Base-by-base conservation (phyloP, 2,113 vertebrate genomes). In the Campylomormyrus tamandua region DNA sequence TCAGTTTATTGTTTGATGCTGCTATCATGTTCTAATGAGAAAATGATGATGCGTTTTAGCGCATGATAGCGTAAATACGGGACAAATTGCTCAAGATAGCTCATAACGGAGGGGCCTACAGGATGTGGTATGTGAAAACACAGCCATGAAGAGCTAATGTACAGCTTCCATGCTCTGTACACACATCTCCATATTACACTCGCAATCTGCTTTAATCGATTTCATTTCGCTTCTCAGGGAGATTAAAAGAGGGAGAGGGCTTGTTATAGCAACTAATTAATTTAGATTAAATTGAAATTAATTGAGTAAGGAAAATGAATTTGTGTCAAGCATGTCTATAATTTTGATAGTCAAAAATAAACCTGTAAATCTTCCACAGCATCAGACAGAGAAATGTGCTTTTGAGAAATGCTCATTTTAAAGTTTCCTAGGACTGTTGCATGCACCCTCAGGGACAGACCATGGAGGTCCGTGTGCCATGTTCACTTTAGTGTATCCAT, bases 201-300 rank as follows among this genome's bases (percentile, higher is more conserved):
- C 45, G 8, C 62, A 84, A 84, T 48, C 45, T 84, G 83, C 83
- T 84, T 45, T 84, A 80, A 80, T 80, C 74, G 74, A 80, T 80
- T 80, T 80, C 83, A 84, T 84, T 24, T 48, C 83, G 45, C 83
- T 84, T 84, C 83, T 84, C 21, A n/a, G 39, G 83, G 83, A 84
- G 83, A 84, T 80, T 80, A 80, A 80, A 80, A 42, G 74, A 80
- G 45, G 42, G 83, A 84, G 83, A 84, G 39, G 83, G 21, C 83
- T 84, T 84, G 42, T 46, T 48, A 84, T 84, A 84, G 83, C 83
- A 84, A 84, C 83, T 84, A 84, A 84, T 45, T 84, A 46, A 48
- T 84, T 84, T 84, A 24, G 39, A 84, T 46, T 84, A 46, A 84
- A 84, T 42, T 48, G 83, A 84, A 84, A 84, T 84, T 46, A 84